Base-by-base conservation (phyloP, 2,888 invertebrate species). In the Erebia palarica region DNA sequence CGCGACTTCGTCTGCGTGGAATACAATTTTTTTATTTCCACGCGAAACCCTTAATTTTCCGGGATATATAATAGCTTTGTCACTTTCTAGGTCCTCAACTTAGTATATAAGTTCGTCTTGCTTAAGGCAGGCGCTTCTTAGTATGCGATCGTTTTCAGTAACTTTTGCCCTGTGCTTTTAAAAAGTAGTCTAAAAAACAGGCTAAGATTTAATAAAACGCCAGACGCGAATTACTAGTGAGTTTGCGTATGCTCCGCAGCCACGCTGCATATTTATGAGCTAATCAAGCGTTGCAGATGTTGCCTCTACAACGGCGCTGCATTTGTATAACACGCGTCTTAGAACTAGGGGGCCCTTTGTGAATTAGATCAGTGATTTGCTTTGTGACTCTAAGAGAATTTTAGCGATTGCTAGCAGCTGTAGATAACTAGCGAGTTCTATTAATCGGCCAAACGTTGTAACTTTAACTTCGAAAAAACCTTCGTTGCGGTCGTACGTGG, bases 191-290 rank as follows among this genome's bases (percentile, higher is more conserved):
- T 14, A 47, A 67, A 67, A 67, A 67, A 49, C 47, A 49, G 14
- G 61, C 11, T 44, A 63, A 71, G 63, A 73, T 70, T 71, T 75
- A 72, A 69, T 75, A 76, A 74, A 73, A 73, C 66, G 68, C 69
- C 70, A 73, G 61, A 57, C 70, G 68, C 60, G 70, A 74, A 61
- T 75, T 72, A 72, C 72, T 71, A 68, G 47, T 63, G 63, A 67
- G 74, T 67, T 71, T 61, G 68, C 71, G 69, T 63, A 51, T 68
- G 72, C 65, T 70, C 60, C 68, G 66, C 68, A 65, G 70, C 73
- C 71, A 69, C 70, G 72, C 72, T 75, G 76, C 73, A 76, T 75
- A 73, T 77, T 75, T 77, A 77, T 72, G 75, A 75, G 75, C 69
- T 76, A 77, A 77, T 77, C 76, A 77, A 65, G 57, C 68, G 67